Evolutionary conservation across 2,888 invertebrate species (phyloP), one percentile per base, ranked within the genome.

Genomic region (Melieria crassipennis): DNA sequence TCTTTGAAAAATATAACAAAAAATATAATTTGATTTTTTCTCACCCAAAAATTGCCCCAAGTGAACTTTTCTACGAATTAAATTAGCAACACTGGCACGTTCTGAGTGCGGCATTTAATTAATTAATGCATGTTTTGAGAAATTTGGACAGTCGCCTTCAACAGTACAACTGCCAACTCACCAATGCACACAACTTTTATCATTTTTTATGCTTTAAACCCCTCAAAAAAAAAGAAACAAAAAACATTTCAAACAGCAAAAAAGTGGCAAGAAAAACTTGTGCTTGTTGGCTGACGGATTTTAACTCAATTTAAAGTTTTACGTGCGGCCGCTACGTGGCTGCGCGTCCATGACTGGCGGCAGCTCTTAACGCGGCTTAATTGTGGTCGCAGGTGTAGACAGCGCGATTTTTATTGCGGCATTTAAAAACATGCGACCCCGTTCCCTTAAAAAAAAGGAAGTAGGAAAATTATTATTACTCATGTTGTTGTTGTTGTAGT

Each of bases 371-470:
- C 47, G 46, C 61, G 70, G 52, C 65, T 65, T 84, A 82, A 83
- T 83, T 84, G 85, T 82, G 85, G 83, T 83, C 83, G 79, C 83
- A 84, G 83, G 83, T 84, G 83, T 79, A 74, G 82, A 76, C 78
- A 75, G 77, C 76, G 70, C 73, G 74, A 82, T 84, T 84, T 84
- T 84, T 84, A 84, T 84, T 79, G 82, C 78, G 73, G 73, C 72
- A 74, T 77, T 76, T 76, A 76, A 65, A 65, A 69, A 48, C 30
- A 3, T n/a, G 1, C 48, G 62, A 50, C 7, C 48, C 16, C 10
- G 42, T n/a, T 42, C 6, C 47, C 13, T 1, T 13, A 45, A 9
- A 47, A 42, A 63, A 47, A 11, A 30, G 46, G 3, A 50, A 52
- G 43, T 5, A 10, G n/a, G 16, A 42, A 55, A 47, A 6, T 5